phyloP scores from a whole-genome alignment of 1,140 invertebrate species.

The Heliconius congener region DNA sequence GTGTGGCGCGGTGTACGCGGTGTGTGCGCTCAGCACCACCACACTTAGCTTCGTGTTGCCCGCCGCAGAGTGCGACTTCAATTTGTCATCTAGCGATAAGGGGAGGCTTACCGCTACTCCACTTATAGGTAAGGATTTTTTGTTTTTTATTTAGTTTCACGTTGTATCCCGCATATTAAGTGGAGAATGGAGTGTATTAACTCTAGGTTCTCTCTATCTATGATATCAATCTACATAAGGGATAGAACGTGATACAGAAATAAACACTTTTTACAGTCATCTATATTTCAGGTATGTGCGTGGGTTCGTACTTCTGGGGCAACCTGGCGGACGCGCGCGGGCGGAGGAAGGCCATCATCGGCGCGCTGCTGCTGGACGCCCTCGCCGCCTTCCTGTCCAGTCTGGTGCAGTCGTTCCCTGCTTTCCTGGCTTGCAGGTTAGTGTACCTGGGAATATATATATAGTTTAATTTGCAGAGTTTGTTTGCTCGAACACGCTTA shows the following conservation, averaged over 20 bases:
- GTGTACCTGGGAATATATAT: background rate
- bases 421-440: slow-evolving; percentile 83
- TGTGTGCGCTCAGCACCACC: slow-evolving; percentile 84
- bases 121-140: slow-evolving; percentile 76
- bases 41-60: slow-evolving; percentile 85
- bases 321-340: slow-evolving; percentile 84
- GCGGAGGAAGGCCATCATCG: slow-evolving; percentile 83
- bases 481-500: no score
- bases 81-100: slow-evolving; percentile 81
- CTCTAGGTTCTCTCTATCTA: no score
- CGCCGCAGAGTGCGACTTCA: slow-evolving; percentile 82
- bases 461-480: no score
- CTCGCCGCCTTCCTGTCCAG: slow-evolving; percentile 83
- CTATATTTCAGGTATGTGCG: slow-evolving; percentile 83
- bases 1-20: slow-evolving; percentile 86
- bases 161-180: background rate
- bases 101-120: slow-evolving; percentile 82
- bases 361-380: slow-evolving; percentile 84
- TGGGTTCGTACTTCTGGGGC: slow-evolving; percentile 86
- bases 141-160: background rate
- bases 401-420: slow-evolving; percentile 82
- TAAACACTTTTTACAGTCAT: no score
- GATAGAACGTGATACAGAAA: no score
- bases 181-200: no score
- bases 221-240: no score